Evolutionary conservation across 2,888 invertebrate genomes (phyloP), one percentile per base, ranked within the genome.

Genomic region (Cyclophora punctaria): DNA sequence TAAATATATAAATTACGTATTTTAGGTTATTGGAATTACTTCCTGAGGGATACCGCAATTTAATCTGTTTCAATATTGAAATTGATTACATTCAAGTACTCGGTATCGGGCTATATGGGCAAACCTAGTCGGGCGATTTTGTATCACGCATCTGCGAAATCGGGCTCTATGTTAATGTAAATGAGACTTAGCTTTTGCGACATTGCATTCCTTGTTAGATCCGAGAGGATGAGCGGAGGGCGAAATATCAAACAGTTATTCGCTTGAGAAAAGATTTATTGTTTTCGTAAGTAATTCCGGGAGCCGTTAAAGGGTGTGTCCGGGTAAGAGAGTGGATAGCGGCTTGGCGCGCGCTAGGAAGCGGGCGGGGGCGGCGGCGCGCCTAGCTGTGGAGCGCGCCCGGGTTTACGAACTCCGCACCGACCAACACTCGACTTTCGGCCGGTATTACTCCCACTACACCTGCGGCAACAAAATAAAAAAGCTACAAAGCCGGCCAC

Each of bases 371-470:
- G 63, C 56, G 61, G 68, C 58, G 67, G 56, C 65, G 63, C 63
- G 81, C 87, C 71, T 90, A 81, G 73, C 86, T 80, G 62, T 90
- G 89, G 78, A 90, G 81, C 78, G 78, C 78, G 71, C 81, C 79
- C 74, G 81, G 77, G 78, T 77, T 87, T 82, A 91, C 82, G 80
- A 89, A 91, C 88, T 91, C 91, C 75, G 90, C 89, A 78, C 91
- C 90, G 76, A 91, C 90, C 87, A 91, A 82, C 74, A 85, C 90
- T 74, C 90, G 89, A 83, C 89, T 90, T 84, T 92, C 91, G 83
- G 91, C 88, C 70, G 84, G 80, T 81, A 91, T 80, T 70, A 91
- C 89, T 85, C 91, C 90, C 89, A 91, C 90, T 83, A 91, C 82
- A 90, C 90, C 90, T 90, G 89, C 79, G 80, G 83, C 83, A 86